Evolutionary conservation across 1,140 invertebrate genomes (phyloP), one percentile per base, ranked within the genome.

Genomic region (Archivesica marissinica): DNA sequence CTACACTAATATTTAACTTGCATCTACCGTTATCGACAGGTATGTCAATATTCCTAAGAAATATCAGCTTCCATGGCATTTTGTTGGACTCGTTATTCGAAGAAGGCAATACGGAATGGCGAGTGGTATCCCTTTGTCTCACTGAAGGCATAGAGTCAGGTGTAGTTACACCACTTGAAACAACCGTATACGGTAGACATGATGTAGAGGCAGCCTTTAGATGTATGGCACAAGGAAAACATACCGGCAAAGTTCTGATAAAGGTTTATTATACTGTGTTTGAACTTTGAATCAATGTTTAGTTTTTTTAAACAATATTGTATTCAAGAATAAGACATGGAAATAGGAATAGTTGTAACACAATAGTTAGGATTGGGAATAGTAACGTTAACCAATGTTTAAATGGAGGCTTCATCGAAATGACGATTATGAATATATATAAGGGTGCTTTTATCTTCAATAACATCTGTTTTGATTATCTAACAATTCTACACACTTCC

Each of bases 11-110:
- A n/a, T n/a, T 59, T n/a, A 59, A 30, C 56, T 23, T 59, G 28
- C 28, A 59, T 9, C 6, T 59, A 9, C n/a, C 23, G 28, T 59
- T 7, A 20, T 52, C 84, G 89, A 0, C 84, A 93, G 98, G 98
- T 20, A 99, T 99, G 98, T 95, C 97, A 0, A 92, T 99, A 2
- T 99, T 99, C 94, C 94, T 99, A 88, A 99, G 98, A 92, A 99
- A 99, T 92, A 97, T 98, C 2, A 96, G 97, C 15, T 99, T 99
- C 96, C 98, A 99, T 94, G 98, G 99, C 80, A 98, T 99, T 90
- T 94, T 99, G 3, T 93, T 99, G 86, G 98, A 99, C 94, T 96
- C 97, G n/a, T 94, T 99, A 23, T 98, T 98, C 93, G 96, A 96
- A 54, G 95, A 95, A 72, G 95, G 96, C 74, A 94, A 94, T 80